Conservation (phyloP, 2,113 vertebrate species). For the Clupea harengus region DNA sequence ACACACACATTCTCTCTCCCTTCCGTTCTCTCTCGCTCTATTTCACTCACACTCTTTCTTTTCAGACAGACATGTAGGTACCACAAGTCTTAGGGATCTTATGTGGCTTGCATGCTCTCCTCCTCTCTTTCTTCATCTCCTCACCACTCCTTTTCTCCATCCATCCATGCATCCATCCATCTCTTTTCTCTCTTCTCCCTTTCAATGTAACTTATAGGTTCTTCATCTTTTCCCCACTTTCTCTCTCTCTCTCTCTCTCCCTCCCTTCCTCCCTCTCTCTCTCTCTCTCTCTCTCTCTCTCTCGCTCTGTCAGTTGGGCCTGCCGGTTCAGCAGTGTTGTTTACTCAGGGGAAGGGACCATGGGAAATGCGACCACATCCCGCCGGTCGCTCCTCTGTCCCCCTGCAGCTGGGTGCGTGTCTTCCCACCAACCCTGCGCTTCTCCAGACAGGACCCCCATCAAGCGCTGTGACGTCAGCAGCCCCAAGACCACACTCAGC, state of each 20-base stretch:
- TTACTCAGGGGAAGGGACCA: conserved; percentile 35
- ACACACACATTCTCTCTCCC: background rate
- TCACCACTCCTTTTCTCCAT: background rate
- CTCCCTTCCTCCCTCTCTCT: background rate
- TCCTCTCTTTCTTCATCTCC: background rate
- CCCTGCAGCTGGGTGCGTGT: conserved; percentile 30
- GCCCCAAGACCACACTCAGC: background rate
- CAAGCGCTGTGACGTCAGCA: conserved; percentile 37
- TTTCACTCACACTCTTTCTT: background rate
- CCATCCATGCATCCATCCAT: background rate
- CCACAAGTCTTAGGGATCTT: too few relatives aligned
- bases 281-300: background rate
- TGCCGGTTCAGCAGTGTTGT: conserved; percentile 24
- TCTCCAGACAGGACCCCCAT: conserved; percentile 40
- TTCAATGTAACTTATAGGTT: background rate
- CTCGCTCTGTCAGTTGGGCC: background rate
- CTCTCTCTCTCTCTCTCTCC: background rate
- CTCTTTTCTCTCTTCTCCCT: background rate
- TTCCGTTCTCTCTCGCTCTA: background rate
- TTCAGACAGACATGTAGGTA: background rate
- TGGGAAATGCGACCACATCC: conserved; percentile 41
- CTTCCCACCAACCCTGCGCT: conserved; percentile 32
- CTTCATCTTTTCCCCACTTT: background rate
- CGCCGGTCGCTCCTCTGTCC: conserved; percentile 1
- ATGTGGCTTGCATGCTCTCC: too few relatives aligned